phyloP scores from a whole-genome alignment of 2,113 vertebrate genomes.

The Rhinichthys klamathensis region DNA sequence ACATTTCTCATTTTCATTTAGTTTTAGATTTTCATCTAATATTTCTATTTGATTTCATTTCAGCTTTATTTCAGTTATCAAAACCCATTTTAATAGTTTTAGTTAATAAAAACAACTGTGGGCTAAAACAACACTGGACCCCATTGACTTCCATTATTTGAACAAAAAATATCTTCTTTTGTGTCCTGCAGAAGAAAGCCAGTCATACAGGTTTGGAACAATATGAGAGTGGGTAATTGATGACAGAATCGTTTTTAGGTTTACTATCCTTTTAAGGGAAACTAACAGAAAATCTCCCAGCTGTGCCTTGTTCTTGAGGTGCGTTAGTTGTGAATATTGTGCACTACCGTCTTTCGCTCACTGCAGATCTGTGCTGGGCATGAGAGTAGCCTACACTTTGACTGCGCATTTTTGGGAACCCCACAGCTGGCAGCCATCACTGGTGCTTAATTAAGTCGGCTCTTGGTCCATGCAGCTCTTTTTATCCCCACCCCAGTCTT shows the following conservation, averaged over 20 bases:
- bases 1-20: neutral
- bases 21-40: neutral
- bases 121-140: neutral
- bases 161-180: neutral
- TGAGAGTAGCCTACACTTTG: neutral
- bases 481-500: conserved; percentile 8
- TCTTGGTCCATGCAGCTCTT: conserved; percentile 40
- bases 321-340: neutral
- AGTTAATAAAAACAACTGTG: neutral
- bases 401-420: conserved; percentile 37
- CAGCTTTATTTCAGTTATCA: neutral
- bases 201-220: neutral
- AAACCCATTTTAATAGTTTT: neutral
- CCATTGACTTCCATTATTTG: neutral
- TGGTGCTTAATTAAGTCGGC: conserved; percentile 50
- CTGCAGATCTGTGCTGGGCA: neutral
- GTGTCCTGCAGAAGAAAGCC: neutral
- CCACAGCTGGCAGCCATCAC: conserved; percentile 25
- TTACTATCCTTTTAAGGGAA: neutral
- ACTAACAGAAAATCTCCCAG: conserved; percentile 18
- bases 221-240: neutral
- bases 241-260: neutral
- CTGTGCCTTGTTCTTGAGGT: neutral
- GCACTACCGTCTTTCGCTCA: neutral
- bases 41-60: neutral